Evolutionary conservation across 2,888 invertebrate species (phyloP), one percentile per base, ranked within the genome.

Genomic region (Drosophila vallismaia): DNA sequence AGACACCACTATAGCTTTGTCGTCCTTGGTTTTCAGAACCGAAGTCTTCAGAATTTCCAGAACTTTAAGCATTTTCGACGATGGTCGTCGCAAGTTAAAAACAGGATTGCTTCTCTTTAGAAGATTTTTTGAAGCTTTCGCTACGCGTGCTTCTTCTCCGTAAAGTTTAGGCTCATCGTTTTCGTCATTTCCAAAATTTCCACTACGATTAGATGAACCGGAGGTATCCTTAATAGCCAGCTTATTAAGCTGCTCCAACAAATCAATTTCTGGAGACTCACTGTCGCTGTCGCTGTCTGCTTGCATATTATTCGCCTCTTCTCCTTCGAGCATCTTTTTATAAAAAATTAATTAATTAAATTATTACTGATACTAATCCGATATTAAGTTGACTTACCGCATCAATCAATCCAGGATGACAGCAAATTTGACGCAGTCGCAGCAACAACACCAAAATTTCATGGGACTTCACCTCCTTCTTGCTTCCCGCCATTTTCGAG

Each of bases 1-100:
- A 0, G 98, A 98, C 0, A 99, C 97, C 4, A 99, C 93, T 5
- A 97, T 94, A 0, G 94, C 94, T 90, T 97, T 97, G 73, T 97
- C 95, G 0, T 91, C 92, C 86, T 91, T 92, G 86, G 79, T 86
- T 0, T 77, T 64, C 9, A 94, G 87, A 0, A 95, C 92, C 19
- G 93, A 92, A 8, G 94, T 91, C 60, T 93, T 86, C 0, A 95
- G 87, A 4, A 93, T 93, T 9, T 93, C 90, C 76, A 95, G 90
- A 8, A 95, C 93, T 3, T 93, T 93, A n/a, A 90, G 87, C 75
- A 95, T 93, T 75, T 91, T 96, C n/a, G 95, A 94, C 73, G 96
- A 96, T 10, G 92, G 91, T 0, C 93, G 91, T 3, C 92, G 79
- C 0, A 93, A 85, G 28, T 93, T 86, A 91, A 96, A 97, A 6